Percentiles rank a stretch among this genome's conserved stretches.
These are phyloP conservation scores for Caerostris extrusa DNA, from an alignment of 1,140 invertebrate species.

Conservation along the genomic window DNA sequence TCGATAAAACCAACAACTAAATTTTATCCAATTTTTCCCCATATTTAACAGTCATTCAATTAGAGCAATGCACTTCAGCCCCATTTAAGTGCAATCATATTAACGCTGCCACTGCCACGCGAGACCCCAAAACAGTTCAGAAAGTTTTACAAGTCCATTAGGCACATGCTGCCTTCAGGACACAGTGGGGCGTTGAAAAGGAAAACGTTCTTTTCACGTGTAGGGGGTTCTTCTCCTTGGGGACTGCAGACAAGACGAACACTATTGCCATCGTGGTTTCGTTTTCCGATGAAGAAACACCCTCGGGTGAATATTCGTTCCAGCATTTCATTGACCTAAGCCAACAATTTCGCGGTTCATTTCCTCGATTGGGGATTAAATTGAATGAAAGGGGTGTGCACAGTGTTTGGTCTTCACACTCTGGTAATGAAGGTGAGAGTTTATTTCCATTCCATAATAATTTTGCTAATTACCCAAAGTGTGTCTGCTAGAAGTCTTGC, in stretches of 20 bases:
- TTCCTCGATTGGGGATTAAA: not conserved
- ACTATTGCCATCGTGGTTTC: not conserved
- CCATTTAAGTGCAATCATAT: conserved; percentile 30
- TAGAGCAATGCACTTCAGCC: not conserved
- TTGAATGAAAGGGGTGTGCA: not conserved
- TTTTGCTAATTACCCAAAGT: conserved; percentile 15
- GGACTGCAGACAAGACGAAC: conserved; percentile 25
- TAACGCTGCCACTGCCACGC: not conserved
- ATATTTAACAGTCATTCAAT: conserved; percentile 43
- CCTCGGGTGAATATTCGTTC: conserved; percentile 2
- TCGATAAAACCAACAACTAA: not conserved
- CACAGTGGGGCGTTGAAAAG: not conserved
- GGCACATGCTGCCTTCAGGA: not conserved
- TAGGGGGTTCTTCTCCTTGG: not conserved
- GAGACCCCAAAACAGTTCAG: not conserved
- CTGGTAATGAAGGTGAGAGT: not conserved
- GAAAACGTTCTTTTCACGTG: not conserved
- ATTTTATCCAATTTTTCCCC: not conserved
- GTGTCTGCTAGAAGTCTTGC: not conserved
- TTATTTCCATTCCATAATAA: conserved; percentile 29
- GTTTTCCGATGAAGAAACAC: conserved; percentile 39
- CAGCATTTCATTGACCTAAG: conserved; percentile 21
- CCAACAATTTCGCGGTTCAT: conserved; percentile 23
- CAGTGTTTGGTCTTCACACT: not conserved
- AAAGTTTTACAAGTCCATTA: conserved; percentile 26